Evolutionary conservation across 2,113 vertebrate species (phyloP).

Genomic region (Falcunculus frontatus): DNA sequence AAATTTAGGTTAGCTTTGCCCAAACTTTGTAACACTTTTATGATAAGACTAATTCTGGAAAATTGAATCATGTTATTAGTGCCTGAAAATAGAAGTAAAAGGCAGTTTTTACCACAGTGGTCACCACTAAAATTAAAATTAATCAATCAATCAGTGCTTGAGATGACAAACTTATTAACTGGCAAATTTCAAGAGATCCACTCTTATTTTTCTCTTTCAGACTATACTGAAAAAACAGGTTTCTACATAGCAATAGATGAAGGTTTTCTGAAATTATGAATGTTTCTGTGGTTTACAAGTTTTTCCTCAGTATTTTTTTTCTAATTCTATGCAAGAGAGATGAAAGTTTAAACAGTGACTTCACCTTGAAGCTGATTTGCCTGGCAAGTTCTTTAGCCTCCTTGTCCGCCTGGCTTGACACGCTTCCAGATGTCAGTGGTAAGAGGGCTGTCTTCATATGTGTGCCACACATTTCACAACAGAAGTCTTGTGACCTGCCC

Average conservation of each 20-base stretch:
- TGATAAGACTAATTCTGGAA: background rate
- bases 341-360: background rate
- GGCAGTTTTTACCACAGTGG: background rate
- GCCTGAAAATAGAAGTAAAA: background rate
- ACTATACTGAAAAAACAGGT: background rate
- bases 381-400: conserved; percentile 89
- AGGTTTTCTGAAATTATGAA: background rate
- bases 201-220: background rate
- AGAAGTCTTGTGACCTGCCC: conserved; percentile 92
- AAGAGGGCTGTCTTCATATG: conserved; percentile 86
- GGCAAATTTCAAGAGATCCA: background rate
- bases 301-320: background rate
- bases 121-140: background rate
- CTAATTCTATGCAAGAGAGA: background rate
- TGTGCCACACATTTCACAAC: conserved; percentile 88
- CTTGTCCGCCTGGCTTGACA: conserved; percentile 81
- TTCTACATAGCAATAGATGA: background rate
- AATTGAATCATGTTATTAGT: background rate
- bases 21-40: background rate
- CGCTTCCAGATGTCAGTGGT: conserved; percentile 80
- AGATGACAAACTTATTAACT: background rate
- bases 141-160: background rate
- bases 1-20: background rate
- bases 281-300: background rate
- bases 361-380: conserved; percentile 97